Percentiles rank a stretch among this genome's conserved stretches.
phyloP scores from a whole-genome alignment of 2,888 invertebrate species.

The Matsumyia berberina region DNA sequence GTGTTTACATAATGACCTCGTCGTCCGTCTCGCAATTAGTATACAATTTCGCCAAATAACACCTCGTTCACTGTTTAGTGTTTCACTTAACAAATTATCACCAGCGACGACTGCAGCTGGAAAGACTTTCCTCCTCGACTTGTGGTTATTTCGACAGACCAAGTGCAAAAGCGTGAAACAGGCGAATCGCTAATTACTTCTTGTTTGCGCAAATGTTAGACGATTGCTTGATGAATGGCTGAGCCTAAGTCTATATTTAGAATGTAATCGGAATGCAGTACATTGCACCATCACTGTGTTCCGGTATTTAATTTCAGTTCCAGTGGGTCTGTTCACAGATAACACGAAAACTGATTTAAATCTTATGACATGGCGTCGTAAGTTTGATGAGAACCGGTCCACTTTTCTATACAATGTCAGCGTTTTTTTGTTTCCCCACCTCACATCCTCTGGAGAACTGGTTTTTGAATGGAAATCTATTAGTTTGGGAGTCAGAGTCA shows the following conservation, averaged over 20 bases:
- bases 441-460: too few species aligned
- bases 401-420: too few species aligned
- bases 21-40: neutral
- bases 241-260: neutral
- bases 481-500: neutral
- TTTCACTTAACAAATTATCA: neutral
- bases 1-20: neutral
- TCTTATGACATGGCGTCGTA: too few species aligned
- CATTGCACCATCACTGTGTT: slow-evolving; percentile 3
- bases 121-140: neutral
- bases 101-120: neutral
- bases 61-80: neutral
- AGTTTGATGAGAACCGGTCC: neutral
- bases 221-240: neutral
- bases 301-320: neutral
- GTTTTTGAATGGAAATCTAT: too few species aligned
- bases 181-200: neutral
- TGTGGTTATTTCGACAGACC: neutral
- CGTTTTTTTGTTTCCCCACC: too few species aligned
- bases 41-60: neutral
- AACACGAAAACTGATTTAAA: neutral
- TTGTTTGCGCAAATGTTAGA: neutral
- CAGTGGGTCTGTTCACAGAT: neutral
- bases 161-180: neutral
- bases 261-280: neutral